A percentile compares a stretch with the other conserved stretches of the same genome.
phyloP scores from a whole-genome alignment of 2,113 vertebrate species.

The Hippopotamus amphibius region DNA sequence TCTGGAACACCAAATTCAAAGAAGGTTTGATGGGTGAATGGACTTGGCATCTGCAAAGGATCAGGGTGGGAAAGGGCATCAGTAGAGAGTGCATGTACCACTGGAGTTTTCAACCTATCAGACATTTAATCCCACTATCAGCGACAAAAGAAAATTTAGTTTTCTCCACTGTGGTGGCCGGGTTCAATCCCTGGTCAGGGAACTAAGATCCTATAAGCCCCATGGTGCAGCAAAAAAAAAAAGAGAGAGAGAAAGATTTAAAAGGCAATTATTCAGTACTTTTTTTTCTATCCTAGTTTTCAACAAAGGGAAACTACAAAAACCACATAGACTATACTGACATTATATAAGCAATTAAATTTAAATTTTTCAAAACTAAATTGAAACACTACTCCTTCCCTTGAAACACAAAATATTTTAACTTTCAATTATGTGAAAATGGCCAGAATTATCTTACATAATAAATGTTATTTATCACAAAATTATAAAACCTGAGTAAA shows the following conservation, averaged over 20 bases:
- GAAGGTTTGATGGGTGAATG: not conserved
- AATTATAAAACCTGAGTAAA: slow-evolving; percentile 19
- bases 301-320: not conserved
- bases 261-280: not conserved
- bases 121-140: not conserved
- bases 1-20: not conserved
- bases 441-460: not conserved
- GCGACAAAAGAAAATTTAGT: slow-evolving; percentile 25
- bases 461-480: not conserved
- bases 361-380: not conserved
- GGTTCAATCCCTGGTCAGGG: not conserved
- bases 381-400: not conserved
- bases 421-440: not conserved
- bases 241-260: not conserved
- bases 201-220: not conserved
- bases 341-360: not conserved
- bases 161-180: not conserved
- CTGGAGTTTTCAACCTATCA: not conserved
- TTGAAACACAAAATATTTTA: slow-evolving; percentile 31
- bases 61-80: not conserved
- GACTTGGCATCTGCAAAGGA: not conserved
- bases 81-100: not conserved
- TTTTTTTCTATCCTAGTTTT: not conserved
- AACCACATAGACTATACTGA: not conserved
- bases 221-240: not conserved